These are phyloP conservation scores for Acanthosepion lycidas DNA, from an alignment of 2,888 invertebrate species.

Conservation along the genomic window DNA sequence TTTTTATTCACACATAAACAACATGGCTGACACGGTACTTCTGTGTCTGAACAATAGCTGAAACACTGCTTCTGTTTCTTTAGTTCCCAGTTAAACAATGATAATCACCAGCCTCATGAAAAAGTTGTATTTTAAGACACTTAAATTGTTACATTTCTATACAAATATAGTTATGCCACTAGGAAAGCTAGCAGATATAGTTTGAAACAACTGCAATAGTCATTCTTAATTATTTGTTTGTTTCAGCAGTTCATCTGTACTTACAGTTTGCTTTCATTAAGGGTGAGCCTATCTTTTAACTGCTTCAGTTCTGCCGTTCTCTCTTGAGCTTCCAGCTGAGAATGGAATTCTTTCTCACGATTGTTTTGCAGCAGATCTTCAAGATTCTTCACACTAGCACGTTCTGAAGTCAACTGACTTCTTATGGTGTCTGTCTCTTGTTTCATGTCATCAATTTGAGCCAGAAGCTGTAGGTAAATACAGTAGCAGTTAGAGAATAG, in stretches of 20 bases:
- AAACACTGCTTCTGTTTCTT: too few species aligned
- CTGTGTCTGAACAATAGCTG: too few species aligned
- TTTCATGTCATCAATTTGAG: slow-evolving; percentile 66
- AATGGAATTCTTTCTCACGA: slow-evolving; percentile 75
- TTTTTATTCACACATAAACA: too few species aligned
- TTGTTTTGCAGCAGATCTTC: slow-evolving; percentile 72
- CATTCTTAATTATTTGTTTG: slow-evolving; percentile 60
- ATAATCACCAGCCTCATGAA: too few species aligned
- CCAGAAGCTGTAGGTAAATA: slow-evolving; percentile 60
- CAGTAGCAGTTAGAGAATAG: too few species aligned
- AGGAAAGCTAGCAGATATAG: too few species aligned
- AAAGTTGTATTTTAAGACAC: too few species aligned
- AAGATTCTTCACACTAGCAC: slow-evolving; percentile 68
- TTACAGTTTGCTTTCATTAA: slow-evolving; percentile 75
- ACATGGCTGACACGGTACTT: too few species aligned
- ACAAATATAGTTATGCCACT: too few species aligned
- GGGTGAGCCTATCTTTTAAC: slow-evolving; percentile 72
- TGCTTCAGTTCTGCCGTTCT: slow-evolving; percentile 73
- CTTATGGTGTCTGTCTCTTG: slow-evolving; percentile 69
- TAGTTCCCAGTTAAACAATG: too few species aligned
- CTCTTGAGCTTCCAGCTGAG: slow-evolving; percentile 73
- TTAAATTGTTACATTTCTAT: too few species aligned
- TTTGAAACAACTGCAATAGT: slow-evolving; percentile 36
- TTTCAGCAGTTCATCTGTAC: slow-evolving; percentile 54
- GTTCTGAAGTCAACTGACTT: slow-evolving; percentile 68